phyloP scores from a whole-genome alignment of 2,888 invertebrate species.

The Seira sanloemensis region DNA sequence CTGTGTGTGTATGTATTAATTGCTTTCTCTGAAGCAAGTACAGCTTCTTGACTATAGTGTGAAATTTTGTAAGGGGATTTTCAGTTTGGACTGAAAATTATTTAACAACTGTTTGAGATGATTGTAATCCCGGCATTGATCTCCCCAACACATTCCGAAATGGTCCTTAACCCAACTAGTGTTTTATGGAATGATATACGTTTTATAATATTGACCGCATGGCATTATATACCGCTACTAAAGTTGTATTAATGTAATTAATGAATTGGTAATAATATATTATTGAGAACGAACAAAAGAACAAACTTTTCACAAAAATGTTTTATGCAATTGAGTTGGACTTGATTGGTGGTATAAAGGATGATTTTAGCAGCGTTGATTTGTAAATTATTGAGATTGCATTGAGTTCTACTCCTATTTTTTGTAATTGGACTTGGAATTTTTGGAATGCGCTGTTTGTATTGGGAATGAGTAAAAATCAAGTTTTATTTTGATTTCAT shows the following conservation, averaged over 20 bases:
- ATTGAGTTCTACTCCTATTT: conserved; percentile 34
- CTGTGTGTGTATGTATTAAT: no score
- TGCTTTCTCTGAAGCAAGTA: no score
- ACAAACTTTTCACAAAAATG: conserved; percentile 64
- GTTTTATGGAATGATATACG: no score
- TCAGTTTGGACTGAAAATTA: no score
- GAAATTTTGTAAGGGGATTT: no score
- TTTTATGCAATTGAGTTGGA: conserved; percentile 55
- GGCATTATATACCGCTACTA: conserved; percentile 19
- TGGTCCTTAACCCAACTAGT: no score
- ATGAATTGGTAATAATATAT: background rate
- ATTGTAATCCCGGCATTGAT: no score
- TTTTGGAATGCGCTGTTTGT: conserved; percentile 59
- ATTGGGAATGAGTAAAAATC: conserved; percentile 61
- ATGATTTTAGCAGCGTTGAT: conserved; percentile 17
- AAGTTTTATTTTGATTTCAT: conserved; percentile 43
- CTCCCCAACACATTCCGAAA: no score
- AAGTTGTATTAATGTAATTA: background rate
- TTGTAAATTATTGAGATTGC: conserved; percentile 28
- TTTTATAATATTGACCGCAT: no score
- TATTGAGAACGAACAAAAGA: no score
- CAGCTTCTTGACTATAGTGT: no score
- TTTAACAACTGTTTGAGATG: no score
- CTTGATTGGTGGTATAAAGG: background rate
- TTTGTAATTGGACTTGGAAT: conserved; percentile 47